These are phyloP conservation scores for Pteronotus mesoamericanus DNA, from an alignment of 2,797 vertebrate genomes.

Conservation along the genomic window DNA sequence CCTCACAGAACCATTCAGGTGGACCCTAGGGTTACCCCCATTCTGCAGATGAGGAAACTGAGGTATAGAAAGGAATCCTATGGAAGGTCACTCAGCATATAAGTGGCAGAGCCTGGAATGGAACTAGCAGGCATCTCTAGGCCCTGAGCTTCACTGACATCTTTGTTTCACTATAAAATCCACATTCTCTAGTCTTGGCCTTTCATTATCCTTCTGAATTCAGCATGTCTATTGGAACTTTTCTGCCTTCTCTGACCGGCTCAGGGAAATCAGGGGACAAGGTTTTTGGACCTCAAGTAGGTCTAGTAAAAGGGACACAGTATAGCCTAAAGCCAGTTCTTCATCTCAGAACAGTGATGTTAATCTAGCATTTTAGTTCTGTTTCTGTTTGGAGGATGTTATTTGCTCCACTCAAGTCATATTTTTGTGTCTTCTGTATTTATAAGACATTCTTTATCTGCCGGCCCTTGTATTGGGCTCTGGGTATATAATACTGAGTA, in stretches of 20 bases:
- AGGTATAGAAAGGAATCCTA: not conserved
- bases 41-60: not conserved
- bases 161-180: not conserved
- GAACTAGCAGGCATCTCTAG: not conserved
- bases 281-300: not conserved
- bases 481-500: not conserved
- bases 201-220: not conserved
- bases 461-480: not conserved
- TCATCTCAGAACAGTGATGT: not conserved
- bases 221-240: not conserved
- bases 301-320: not conserved
- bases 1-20: not conserved
- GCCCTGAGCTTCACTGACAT: not conserved
- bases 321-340: not conserved
- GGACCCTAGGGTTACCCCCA: not conserved
- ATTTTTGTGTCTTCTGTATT: not conserved
- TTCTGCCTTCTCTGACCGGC: not conserved
- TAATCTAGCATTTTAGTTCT: not conserved
- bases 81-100: not conserved
- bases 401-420: not conserved
- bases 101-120: not conserved
- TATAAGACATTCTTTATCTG: not conserved
- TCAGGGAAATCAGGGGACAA: not conserved
- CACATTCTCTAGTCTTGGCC: not conserved
- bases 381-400: not conserved